phyloP scores from a whole-genome alignment of 2,797 vertebrate species.

The Acridotheres tristis region DNA sequence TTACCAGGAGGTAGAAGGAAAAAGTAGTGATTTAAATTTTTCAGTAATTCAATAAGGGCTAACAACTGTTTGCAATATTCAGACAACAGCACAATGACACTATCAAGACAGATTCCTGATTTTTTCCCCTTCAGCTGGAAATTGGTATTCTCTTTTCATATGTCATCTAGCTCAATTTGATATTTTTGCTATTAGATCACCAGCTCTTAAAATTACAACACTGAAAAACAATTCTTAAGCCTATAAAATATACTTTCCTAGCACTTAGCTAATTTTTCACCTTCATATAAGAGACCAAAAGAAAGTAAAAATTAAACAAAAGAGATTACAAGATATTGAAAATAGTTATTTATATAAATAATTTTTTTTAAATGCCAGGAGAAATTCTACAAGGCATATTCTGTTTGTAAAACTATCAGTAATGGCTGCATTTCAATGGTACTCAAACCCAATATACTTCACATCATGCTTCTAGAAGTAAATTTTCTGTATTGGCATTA shows the following conservation, averaged over 20 bases:
- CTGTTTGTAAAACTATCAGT: not conserved
- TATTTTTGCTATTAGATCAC: not conserved
- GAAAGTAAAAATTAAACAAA: not conserved
- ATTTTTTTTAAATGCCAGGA: not conserved
- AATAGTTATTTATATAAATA: not conserved
- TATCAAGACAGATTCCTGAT: not conserved
- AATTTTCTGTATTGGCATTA: conserved; percentile 38
- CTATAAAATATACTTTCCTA: not conserved
- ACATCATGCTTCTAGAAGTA: not conserved
- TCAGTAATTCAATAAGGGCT: not conserved
- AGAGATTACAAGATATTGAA: not conserved
- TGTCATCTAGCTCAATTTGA: not conserved
- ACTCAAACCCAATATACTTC: not conserved
- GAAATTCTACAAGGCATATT: not conserved
- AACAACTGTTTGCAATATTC: not conserved
- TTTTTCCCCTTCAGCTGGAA: not conserved
- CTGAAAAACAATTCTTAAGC: not conserved
- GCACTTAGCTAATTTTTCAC: not conserved
- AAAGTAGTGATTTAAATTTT: not conserved
- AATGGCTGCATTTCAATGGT: not conserved
- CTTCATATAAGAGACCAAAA: not conserved
- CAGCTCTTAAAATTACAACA: not conserved
- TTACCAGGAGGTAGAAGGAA: not conserved
- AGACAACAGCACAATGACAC: not conserved
- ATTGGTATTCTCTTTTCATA: not conserved